phyloP scores from a whole-genome alignment of 2,113 vertebrate species.

The Proterorhinus semilunaris region DNA sequence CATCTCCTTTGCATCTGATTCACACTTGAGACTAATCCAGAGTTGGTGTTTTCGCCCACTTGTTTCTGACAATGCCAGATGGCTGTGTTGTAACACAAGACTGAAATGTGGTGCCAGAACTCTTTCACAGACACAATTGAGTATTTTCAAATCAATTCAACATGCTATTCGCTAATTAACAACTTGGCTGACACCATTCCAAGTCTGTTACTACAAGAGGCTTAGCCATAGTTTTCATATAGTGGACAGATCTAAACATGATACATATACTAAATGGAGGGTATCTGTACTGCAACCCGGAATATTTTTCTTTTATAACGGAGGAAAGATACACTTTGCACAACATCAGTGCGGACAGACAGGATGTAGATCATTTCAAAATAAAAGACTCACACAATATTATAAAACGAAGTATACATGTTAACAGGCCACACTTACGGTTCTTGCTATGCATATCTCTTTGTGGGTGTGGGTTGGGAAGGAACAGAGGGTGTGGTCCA shows the following conservation, averaged over 20 bases:
- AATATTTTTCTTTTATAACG: too few species aligned
- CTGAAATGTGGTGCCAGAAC: constrained; percentile 25
- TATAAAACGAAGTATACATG: too few species aligned
- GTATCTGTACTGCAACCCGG: not conserved
- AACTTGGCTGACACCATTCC: constrained; percentile 24
- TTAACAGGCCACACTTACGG: constrained; percentile 69
- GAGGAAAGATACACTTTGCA: too few species aligned
- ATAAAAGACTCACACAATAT: too few species aligned
- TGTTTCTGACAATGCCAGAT: constrained; percentile 30
- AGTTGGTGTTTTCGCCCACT: constrained; percentile 21
- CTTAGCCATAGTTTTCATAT: constrained; percentile 34
- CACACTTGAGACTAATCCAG: not conserved
- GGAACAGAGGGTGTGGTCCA: constrained; percentile 53
- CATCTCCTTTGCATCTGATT: constrained; percentile 22
- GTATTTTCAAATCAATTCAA: constrained; percentile 37
- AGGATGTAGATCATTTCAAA: too few species aligned
- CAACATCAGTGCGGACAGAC: too few species aligned
- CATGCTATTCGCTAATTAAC: constrained; percentile 41
- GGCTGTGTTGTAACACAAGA: constrained; percentile 30
- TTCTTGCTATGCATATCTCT: constrained; percentile 82
- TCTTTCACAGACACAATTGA: constrained; percentile 21
- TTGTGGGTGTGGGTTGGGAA: constrained; percentile 56
- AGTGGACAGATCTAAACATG: constrained; percentile 36
- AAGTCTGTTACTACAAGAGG: constrained; percentile 24
- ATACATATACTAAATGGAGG: constrained; percentile 17